A percentile compares a stretch with the other conserved stretches of the same genome.
Evolutionary conservation across 2,113 vertebrate species (phyloP).

Genomic region (Apodemus sylvaticus): DNA sequence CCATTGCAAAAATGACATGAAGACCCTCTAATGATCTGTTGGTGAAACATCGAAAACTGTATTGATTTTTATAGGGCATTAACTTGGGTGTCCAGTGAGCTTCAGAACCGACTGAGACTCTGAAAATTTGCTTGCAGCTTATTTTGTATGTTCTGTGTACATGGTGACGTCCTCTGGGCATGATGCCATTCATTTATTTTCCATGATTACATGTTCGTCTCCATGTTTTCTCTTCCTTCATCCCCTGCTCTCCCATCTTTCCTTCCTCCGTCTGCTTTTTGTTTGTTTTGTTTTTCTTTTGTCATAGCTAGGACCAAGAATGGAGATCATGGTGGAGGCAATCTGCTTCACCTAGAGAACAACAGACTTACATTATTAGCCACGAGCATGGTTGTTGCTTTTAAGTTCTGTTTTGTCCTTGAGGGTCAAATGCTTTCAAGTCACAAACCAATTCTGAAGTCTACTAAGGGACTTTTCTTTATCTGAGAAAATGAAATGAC

Average conservation of each 20-base stretch:
- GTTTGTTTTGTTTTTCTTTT: background rate
- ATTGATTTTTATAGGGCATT: background rate
- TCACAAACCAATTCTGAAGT: constrained; percentile 10
- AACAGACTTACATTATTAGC: background rate
- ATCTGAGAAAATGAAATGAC: constrained; percentile 1
- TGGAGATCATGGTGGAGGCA: background rate
- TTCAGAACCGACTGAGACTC: background rate
- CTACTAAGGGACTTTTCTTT: background rate
- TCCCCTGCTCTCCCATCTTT: accelerated
- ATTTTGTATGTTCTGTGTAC: background rate
- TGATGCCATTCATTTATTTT: background rate
- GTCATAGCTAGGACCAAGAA: background rate
- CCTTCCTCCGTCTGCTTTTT: background rate
- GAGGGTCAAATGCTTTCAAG: constrained; percentile 23
- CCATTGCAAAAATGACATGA: background rate
- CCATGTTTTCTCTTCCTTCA: background rate
- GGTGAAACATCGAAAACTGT: background rate
- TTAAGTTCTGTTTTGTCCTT: constrained; percentile 17
- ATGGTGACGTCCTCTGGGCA: background rate
- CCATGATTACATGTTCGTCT: background rate
- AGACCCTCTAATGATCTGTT: background rate
- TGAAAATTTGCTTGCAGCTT: background rate
- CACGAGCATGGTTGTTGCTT: background rate
- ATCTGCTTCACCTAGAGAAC: background rate
- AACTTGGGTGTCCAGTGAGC: background rate